These are phyloP conservation scores for Cheirogaleus major DNA, from an alignment of 2,797 vertebrate genomes.

Conservation along the genomic window DNA sequence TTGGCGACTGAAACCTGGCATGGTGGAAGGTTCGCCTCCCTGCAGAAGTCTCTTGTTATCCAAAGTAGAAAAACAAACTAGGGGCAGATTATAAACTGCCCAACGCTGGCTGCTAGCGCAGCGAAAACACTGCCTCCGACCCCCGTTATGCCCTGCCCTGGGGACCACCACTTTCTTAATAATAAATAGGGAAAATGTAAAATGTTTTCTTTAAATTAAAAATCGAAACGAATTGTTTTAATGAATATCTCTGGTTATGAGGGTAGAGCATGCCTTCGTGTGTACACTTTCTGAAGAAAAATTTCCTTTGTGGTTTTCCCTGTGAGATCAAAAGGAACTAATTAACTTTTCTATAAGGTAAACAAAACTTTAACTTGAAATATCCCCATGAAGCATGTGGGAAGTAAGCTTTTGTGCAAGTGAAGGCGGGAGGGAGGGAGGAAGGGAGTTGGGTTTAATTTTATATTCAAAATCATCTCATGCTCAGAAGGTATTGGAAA, in stretches of 20 bases:
- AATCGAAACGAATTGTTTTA: slow-evolving; percentile 86
- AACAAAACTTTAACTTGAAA: slow-evolving; percentile 86
- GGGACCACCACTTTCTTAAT: slow-evolving; percentile 82
- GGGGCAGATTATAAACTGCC: slow-evolving; percentile 79
- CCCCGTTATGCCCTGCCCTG: slow-evolving; percentile 74
- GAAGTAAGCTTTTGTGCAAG: slow-evolving; percentile 77
- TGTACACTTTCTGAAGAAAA: slow-evolving; percentile 82
- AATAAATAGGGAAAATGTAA: slow-evolving; percentile 79
- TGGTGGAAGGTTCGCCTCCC: slow-evolving; percentile 65
- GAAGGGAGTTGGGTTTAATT: slow-evolving; percentile 40
- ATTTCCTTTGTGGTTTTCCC: slow-evolving; percentile 88
- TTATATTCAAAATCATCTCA: slow-evolving; percentile 9
- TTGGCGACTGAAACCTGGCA: slow-evolving; percentile 70
- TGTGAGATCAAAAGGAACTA: slow-evolving; percentile 87
- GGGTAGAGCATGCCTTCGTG: slow-evolving; percentile 77
- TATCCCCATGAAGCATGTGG: slow-evolving; percentile 78
- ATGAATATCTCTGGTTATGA: slow-evolving; percentile 84
- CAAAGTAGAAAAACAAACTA: slow-evolving; percentile 71
- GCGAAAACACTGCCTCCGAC: slow-evolving; percentile 68
- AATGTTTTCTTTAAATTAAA: slow-evolving; percentile 88
- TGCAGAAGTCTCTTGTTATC: slow-evolving; percentile 76
- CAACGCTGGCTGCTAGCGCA: slow-evolving; percentile 73
- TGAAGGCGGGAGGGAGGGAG: slow-evolving; percentile 7
- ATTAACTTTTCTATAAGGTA: slow-evolving; percentile 89
- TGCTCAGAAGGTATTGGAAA: slow-evolving; percentile 53